A percentile compares a stretch with the other conserved stretches of the same genome.
phyloP scores from a whole-genome alignment of 2,888 invertebrate genomes.

The Drepana falcataria region DNA sequence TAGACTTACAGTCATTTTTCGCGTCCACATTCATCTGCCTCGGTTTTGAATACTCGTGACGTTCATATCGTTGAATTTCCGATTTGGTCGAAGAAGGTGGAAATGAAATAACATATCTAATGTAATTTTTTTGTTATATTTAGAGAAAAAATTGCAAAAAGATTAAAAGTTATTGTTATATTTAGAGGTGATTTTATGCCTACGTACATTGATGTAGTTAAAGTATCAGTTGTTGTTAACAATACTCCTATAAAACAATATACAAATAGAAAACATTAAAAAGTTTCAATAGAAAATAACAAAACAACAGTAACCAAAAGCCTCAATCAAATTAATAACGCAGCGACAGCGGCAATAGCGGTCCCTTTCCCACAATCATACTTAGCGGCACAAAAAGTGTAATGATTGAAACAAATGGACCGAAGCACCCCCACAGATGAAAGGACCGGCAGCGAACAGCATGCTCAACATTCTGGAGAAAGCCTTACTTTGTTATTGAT shows the following conservation, averaged over 20 bases:
- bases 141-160: too few species aligned
- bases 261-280: neutral
- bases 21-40: too few species aligned
- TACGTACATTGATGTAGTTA: too few species aligned
- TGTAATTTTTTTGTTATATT: too few species aligned
- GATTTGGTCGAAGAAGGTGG: too few species aligned
- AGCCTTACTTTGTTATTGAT: constrained; percentile 18
- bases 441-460: constrained; percentile 48
- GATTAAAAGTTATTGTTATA: too few species aligned
- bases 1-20: too few species aligned
- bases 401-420: constrained; percentile 58
- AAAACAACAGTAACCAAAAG: constrained; percentile 39
- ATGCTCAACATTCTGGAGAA: constrained; percentile 49
- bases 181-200: too few species aligned
- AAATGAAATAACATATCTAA: too few species aligned
- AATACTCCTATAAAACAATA: neutral
- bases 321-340: constrained; percentile 64
- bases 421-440: constrained; percentile 69
- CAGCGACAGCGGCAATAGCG: constrained; percentile 42
- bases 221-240: too few species aligned
- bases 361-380: constrained; percentile 65
- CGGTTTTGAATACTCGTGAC: too few species aligned
- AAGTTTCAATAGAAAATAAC: constrained; percentile 29
- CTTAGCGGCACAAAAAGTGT: constrained; percentile 55
- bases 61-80: too few species aligned